These are phyloP conservation scores for Dendrocincla fuliginosa DNA, from an alignment of 2,797 vertebrate species.

Conservation along the genomic window DNA sequence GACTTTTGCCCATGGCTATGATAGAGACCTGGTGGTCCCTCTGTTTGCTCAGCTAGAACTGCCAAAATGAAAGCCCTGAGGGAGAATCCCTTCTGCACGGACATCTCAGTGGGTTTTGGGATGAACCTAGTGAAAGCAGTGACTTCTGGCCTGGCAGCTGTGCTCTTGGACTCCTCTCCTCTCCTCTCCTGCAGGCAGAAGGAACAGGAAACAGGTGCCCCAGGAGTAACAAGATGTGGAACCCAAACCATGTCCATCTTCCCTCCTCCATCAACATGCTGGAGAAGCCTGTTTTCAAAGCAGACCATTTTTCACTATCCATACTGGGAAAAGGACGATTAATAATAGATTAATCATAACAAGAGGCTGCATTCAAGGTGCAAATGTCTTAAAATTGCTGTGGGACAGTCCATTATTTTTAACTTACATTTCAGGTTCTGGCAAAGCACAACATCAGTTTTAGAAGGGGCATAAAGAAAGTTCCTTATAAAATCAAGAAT, in stretches of 20 bases:
- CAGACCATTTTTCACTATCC: neutral
- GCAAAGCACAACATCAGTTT: neutral
- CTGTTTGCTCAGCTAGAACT: neutral
- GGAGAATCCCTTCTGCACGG: neutral
- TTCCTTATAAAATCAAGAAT: neutral
- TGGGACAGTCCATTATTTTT: neutral
- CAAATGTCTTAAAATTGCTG: neutral
- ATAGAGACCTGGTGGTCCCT: neutral
- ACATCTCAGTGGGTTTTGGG: neutral
- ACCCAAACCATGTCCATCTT: neutral
- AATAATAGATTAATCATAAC: neutral
- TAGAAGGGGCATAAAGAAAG: neutral
- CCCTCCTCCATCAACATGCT: neutral
- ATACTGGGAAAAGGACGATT: neutral
- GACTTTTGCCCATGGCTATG: neutral
- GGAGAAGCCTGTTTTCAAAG: neutral
- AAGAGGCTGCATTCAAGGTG: neutral
- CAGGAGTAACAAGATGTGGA: neutral
- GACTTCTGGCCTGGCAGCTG: neutral
- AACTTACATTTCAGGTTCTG: neutral
- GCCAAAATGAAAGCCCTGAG: accelerated
- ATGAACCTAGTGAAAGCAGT: accelerated
- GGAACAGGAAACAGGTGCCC: neutral
- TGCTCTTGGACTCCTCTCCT: neutral
- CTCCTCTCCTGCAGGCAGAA: neutral